phyloP scores from a whole-genome alignment of 1,140 invertebrate genomes.

The Sitodiplosis mosellana region DNA sequence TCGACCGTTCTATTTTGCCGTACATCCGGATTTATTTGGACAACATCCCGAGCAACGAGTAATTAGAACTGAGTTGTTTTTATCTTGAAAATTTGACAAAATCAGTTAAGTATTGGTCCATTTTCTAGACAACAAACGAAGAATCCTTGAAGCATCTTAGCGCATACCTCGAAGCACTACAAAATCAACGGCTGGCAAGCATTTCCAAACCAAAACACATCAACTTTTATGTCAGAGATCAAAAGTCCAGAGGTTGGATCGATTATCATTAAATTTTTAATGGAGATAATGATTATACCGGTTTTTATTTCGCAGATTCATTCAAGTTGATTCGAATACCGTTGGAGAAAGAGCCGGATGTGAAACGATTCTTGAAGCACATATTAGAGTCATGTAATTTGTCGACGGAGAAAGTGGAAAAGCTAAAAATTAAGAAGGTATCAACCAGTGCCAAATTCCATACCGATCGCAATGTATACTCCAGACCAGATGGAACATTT shows the following conservation, averaged over 20 bases:
- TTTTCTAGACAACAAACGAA: constrained; percentile 67
- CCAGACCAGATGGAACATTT: background rate
- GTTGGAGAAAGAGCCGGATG: constrained; percentile 39
- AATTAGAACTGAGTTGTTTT: constrained; percentile 8
- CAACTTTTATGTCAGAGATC: constrained; percentile 56
- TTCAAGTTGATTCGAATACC: constrained; percentile 55
- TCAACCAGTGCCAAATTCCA: background rate
- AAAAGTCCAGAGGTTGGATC: constrained; percentile 27
- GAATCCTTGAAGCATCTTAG: constrained; percentile 75
- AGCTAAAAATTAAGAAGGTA: constrained; percentile 27
- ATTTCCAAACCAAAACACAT: constrained; percentile 34
- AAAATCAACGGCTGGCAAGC: constrained; percentile 36
- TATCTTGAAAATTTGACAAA: constrained; percentile 7
- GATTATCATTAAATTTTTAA: background rate
- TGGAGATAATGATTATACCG: background rate
- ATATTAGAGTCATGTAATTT: constrained; percentile 66
- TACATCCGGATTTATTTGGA: constrained; percentile 89
- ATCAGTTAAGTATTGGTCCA: constrained; percentile 2
- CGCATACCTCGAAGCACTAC: constrained; percentile 56
- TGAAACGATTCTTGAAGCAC: constrained; percentile 52
- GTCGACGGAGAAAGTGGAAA: constrained; percentile 66
- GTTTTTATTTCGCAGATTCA: constrained; percentile 25
- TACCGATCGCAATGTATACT: background rate
- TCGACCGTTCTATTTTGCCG: constrained; percentile 83
- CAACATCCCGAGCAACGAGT: constrained; percentile 75